phyloP scores from a whole-genome alignment of 2,113 vertebrate genomes.

The Myrmecobius fasciatus region DNA sequence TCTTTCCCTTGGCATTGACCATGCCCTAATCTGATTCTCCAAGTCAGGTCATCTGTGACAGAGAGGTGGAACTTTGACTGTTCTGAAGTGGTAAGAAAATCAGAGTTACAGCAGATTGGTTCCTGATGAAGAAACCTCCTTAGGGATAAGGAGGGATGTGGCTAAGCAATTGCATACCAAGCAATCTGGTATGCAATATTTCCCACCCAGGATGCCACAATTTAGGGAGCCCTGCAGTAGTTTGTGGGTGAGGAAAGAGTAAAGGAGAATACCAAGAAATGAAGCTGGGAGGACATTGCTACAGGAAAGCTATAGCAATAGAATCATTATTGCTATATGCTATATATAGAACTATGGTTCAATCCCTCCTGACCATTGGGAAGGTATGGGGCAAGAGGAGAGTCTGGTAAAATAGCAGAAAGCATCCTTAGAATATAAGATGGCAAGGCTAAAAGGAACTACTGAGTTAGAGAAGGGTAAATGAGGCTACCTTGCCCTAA shows the following conservation, averaged over 20 bases:
- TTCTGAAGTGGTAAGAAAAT: conserved; percentile 16
- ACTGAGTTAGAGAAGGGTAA: background rate
- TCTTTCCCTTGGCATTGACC: background rate
- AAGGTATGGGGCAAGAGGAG: background rate
- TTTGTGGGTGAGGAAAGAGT: background rate
- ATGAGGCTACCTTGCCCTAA: background rate
- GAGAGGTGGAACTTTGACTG: background rate
- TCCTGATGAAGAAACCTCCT: background rate
- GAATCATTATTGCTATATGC: too few species aligned
- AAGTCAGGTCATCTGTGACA: background rate
- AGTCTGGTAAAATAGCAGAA: background rate
- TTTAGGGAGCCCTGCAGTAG: background rate
- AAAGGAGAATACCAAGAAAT: background rate
- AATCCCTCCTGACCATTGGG: background rate
- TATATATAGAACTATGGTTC: background rate
- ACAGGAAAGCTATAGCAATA: background rate
- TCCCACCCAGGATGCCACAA: background rate
- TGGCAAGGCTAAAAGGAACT: background rate
- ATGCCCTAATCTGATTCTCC: background rate
- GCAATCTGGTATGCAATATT: background rate
- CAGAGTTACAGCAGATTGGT: conserved; percentile 44
- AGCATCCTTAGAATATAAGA: background rate
- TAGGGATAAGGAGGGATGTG: conserved; percentile 22
- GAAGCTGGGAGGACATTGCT: too few species aligned
- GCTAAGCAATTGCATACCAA: background rate